These are phyloP conservation scores for Willisornis vidua DNA, from an alignment of 2,113 vertebrate species.

Conservation along the genomic window DNA sequence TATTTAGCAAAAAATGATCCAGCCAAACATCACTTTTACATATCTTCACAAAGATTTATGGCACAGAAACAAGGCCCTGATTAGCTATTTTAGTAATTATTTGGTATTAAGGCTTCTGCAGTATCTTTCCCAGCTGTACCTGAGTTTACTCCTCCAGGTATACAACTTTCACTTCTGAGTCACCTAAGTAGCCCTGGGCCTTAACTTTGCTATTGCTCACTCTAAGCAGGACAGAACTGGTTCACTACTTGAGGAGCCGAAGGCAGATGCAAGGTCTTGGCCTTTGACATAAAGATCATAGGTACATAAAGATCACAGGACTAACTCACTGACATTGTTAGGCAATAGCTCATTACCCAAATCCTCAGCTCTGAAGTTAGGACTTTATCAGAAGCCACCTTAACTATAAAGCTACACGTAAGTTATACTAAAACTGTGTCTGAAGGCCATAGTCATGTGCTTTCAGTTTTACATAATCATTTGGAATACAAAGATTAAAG, in stretches of 20 bases:
- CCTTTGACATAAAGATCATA: background rate
- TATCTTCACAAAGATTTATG: background rate
- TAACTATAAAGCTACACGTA: background rate
- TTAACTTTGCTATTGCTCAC: background rate
- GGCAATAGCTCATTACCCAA: background rate
- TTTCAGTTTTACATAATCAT: background rate
- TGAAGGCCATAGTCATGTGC: background rate
- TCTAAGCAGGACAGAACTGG: background rate
- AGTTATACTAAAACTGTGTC: too few species aligned
- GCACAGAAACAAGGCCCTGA: background rate
- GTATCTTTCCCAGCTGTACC: background rate
- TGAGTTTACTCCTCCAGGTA: background rate
- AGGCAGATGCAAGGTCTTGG: background rate
- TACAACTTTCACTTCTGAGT: background rate
- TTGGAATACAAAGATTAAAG: background rate
- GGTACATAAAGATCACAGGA: background rate
- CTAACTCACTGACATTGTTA: background rate
- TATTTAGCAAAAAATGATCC: background rate
- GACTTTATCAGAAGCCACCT: background rate
- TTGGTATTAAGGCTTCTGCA: background rate
- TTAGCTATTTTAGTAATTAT: background rate
- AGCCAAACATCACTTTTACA: background rate
- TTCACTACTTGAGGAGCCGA: background rate
- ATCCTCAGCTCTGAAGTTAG: background rate
- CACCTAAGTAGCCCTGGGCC: background rate